Conservation (phyloP, 1,140 invertebrate genomes). For the Telenomus remus region DNA sequence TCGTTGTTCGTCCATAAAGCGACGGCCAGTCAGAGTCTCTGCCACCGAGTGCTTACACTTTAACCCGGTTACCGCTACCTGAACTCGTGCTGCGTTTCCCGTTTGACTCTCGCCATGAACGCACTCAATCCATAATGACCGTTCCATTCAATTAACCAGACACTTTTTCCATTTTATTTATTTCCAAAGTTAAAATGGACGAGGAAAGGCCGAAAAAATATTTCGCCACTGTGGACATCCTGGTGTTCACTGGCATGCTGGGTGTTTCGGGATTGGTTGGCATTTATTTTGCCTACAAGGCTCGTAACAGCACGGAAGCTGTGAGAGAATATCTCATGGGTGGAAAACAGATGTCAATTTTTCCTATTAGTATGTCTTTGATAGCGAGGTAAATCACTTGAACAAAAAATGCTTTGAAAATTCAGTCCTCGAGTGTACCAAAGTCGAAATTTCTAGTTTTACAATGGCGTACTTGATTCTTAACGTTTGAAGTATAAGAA, state of each 20-base stretch:
- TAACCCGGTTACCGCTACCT: slow-evolving; percentile 31
- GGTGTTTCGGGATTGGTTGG: slow-evolving; percentile 79
- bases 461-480: too few relatives aligned
- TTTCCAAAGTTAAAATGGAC: slow-evolving; percentile 37
- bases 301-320: slow-evolving; percentile 77
- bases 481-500: too few relatives aligned
- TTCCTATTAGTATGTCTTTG: slow-evolving; percentile 81
- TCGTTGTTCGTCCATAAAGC: slow-evolving; percentile 12
- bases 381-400: slow-evolving; percentile 77
- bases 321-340: slow-evolving; percentile 79
- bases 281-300: slow-evolving; percentile 80
- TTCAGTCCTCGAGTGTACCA: too few relatives aligned
- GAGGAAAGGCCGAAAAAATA: slow-evolving; percentile 40
- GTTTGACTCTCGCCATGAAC: neutral
- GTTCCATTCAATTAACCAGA: slow-evolving; percentile 1
- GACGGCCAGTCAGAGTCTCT: slow-evolving; percentile 26
- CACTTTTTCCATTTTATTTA: slow-evolving; percentile 2
- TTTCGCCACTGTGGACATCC: slow-evolving; percentile 77
- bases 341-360: slow-evolving; percentile 79
- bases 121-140: neutral
- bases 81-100: slow-evolving; percentile 11
- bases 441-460: too few relatives aligned
- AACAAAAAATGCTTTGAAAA: too few relatives aligned
- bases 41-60: slow-evolving; percentile 9
- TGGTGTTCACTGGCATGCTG: slow-evolving; percentile 80